Conservation (phyloP, 2,888 invertebrate genomes). For the Melitaea athalia region DNA sequence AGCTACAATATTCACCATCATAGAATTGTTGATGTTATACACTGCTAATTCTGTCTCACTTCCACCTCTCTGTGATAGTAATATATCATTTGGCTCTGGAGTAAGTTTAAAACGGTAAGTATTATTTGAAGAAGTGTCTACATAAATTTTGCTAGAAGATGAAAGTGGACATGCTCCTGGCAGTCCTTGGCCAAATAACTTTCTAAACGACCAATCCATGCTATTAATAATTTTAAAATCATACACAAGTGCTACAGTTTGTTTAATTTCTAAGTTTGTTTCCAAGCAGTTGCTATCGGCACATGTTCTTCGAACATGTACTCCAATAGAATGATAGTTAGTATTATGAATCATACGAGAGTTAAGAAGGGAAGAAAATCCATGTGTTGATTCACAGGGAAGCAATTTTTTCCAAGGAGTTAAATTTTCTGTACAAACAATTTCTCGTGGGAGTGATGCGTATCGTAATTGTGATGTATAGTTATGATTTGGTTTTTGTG, state of each 20-base stretch:
- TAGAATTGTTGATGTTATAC: constrained; percentile 84
- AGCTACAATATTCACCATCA: constrained; percentile 87
- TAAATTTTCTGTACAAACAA: constrained; percentile 98
- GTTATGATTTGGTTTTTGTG: constrained; percentile 72
- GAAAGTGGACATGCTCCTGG: constrained; percentile 92
- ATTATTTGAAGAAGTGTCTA: constrained; percentile 87
- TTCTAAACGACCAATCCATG: constrained; percentile 92
- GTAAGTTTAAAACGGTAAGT: constrained; percentile 84
- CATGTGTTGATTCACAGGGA: constrained; percentile 95
- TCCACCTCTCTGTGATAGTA: constrained; percentile 86
- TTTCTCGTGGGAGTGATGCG: constrained; percentile 96
- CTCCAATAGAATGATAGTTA: constrained; percentile 94
- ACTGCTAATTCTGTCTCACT: constrained; percentile 85
- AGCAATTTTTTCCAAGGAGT: constrained; percentile 99
- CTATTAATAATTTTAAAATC: constrained; percentile 86
- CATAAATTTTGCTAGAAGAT: constrained; percentile 88
- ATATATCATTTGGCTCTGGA: constrained; percentile 82
- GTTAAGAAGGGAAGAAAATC: constrained; percentile 93
- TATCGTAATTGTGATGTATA: constrained; percentile 86
- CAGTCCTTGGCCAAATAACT: constrained; percentile 93
- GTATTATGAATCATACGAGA: constrained; percentile 96
- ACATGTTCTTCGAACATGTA: constrained; percentile 92
- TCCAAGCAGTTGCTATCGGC: constrained; percentile 80
- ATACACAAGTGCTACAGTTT: constrained; percentile 94
- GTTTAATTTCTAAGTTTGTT: constrained; percentile 89